Percentiles rank a stretch among this genome's conserved stretches.
phyloP scores from a whole-genome alignment of 2,797 vertebrate species.

The Gouania willdenowi region DNA sequence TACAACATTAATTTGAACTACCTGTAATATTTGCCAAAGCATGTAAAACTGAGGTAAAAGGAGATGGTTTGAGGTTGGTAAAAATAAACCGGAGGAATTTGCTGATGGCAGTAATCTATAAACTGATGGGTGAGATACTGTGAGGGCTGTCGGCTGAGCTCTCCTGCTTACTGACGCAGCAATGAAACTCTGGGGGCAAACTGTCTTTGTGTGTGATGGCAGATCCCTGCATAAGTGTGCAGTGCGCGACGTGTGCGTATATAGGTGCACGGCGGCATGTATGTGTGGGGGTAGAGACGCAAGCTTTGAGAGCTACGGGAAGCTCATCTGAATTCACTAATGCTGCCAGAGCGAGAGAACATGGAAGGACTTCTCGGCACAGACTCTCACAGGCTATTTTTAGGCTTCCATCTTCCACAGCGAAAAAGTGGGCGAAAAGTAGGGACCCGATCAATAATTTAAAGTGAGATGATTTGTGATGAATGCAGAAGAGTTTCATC shows the following conservation, averaged over 20 bases:
- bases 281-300: conserved; percentile 26
- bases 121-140: conserved; percentile 30
- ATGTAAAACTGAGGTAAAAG: conserved; percentile 18
- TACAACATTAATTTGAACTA: too few species aligned
- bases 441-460: conserved; percentile 68
- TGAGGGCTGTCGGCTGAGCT: conserved; percentile 22
- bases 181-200: conserved; percentile 28
- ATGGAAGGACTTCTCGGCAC: conserved; percentile 65
- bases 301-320: conserved; percentile 51
- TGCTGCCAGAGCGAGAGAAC: conserved; percentile 59
- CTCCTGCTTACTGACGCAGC: conserved; percentile 18
- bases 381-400: conserved; percentile 54
- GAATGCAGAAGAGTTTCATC: conserved; percentile 51
- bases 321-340: conserved; percentile 65
- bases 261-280: background rate
- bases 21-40: conserved; percentile 24
- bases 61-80: conserved; percentile 4
- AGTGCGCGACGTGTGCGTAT: conserved; percentile 7
- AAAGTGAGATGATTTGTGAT: conserved; percentile 59
- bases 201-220: conserved; percentile 11
- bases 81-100: conserved; percentile 11
- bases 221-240: conserved; percentile 27
- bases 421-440: conserved; percentile 34
- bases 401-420: conserved; percentile 52
- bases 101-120: conserved; percentile 45